Evolutionary conservation across 1,140 invertebrate species (phyloP).

Genomic region (Drosophila setifemur): DNA sequence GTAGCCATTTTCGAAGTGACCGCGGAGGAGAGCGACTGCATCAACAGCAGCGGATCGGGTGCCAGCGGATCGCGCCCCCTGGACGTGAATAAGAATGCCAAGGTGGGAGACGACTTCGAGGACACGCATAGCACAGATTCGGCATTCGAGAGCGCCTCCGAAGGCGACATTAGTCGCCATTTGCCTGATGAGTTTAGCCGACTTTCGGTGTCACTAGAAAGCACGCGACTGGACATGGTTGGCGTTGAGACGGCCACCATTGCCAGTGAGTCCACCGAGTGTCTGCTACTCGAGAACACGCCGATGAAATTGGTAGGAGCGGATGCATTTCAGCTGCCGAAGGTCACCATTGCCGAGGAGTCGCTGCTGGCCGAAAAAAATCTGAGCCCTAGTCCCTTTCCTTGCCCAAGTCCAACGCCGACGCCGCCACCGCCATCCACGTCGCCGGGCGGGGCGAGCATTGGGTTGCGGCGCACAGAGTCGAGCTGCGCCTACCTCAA

Average conservation of each 20-base stretch:
- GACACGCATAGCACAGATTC: conserved; percentile 81
- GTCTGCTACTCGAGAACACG: conserved; percentile 48
- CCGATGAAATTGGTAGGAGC: conserved; percentile 12
- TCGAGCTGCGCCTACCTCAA: conserved; percentile 72
- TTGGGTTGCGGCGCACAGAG: conserved; percentile 70
- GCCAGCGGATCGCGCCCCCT: conserved; percentile 52
- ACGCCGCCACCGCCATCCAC: conserved; percentile 77
- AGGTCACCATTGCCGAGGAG: conserved; percentile 71
- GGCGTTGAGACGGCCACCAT: conserved; percentile 79
- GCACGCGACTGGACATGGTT: conserved; percentile 67
- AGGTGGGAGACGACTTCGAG: conserved; percentile 65
- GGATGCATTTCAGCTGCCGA: conserved; percentile 35
- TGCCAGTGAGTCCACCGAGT: conserved; percentile 77
- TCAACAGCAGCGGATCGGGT: conserved; percentile 35
- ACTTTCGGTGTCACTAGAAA: conserved; percentile 69
- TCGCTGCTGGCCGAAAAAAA: conserved; percentile 40
- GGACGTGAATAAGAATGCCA: conserved; percentile 75
- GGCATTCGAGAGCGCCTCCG: conserved; percentile 78
- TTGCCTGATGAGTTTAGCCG: conserved; percentile 77
- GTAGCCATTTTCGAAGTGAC: conserved; percentile 66
- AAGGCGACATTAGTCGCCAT: conserved; percentile 79
- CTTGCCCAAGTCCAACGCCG: conserved; percentile 56
- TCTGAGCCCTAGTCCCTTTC: conserved; percentile 44
- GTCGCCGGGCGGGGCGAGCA: conserved; percentile 69
- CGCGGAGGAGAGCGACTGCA: conserved; percentile 73